Evolutionary conservation across 2,113 vertebrate species (phyloP).

Genomic region (Felis chaus): DNA sequence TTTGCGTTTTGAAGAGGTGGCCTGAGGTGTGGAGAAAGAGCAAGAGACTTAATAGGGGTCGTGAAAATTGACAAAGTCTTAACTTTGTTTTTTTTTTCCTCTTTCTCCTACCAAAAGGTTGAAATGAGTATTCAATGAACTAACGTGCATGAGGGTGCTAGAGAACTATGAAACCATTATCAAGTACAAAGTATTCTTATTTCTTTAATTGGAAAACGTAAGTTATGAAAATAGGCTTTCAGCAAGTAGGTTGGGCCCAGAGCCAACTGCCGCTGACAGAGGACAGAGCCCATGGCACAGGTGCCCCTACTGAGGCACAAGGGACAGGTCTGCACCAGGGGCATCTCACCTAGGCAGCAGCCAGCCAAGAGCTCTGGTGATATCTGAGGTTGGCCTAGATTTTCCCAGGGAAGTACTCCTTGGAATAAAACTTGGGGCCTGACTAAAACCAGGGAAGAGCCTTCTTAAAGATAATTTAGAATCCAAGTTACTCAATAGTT

Average conservation of each 20-base stretch:
- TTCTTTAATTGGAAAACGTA: background rate
- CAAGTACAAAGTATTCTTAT: slow-evolving; percentile 4
- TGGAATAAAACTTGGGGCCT: background rate
- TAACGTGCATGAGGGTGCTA: background rate
- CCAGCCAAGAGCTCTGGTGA: background rate
- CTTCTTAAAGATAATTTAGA: background rate
- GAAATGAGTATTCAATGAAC: background rate
- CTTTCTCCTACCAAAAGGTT: slow-evolving; percentile 14
- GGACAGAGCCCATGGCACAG: background rate
- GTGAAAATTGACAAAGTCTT: background rate
- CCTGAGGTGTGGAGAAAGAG: background rate
- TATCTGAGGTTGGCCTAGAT: background rate
- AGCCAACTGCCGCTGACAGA: background rate
- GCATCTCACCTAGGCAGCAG: too few relatives aligned
- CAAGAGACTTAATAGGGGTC: background rate
- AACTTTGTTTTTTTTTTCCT: background rate
- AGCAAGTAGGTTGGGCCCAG: background rate
- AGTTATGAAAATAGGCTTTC: background rate
- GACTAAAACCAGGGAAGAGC: background rate
- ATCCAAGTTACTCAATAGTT: background rate
- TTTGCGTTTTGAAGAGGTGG: background rate
- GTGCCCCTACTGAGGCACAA: background rate
- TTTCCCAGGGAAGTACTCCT: background rate
- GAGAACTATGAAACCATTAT: slow-evolving; percentile 48
- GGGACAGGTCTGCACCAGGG: too few relatives aligned